These are phyloP conservation scores for Solen grandis DNA, from an alignment of 1,140 invertebrate genomes.

Conservation along the genomic window DNA sequence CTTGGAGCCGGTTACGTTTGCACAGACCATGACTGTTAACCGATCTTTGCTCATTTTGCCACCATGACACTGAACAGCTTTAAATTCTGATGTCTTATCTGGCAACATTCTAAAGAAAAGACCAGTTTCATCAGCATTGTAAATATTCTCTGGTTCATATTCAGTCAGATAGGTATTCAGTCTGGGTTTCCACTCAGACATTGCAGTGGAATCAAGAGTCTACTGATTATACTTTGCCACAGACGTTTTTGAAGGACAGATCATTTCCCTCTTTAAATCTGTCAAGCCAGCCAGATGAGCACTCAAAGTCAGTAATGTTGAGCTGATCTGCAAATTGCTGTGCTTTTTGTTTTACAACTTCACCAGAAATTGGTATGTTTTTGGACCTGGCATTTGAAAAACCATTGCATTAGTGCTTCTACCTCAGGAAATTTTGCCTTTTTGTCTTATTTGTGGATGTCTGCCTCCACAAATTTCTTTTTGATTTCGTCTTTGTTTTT, in stretches of 20 bases:
- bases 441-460: too few relatives aligned
- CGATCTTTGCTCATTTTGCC: conserved; percentile 81
- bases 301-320: too few relatives aligned
- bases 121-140: conserved; percentile 58
- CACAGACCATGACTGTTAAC: conserved; percentile 79
- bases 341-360: too few relatives aligned
- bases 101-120: conserved; percentile 55
- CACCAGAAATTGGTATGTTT: too few relatives aligned
- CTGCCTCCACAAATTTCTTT: too few relatives aligned
- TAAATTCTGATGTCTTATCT: conserved; percentile 53
- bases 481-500: too few relatives aligned
- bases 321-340: too few relatives aligned
- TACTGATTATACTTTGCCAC: conserved; percentile 9
- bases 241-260: conserved; percentile 22
- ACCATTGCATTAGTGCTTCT: too few relatives aligned
- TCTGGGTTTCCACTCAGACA: not conserved
- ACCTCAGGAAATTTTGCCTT: too few relatives aligned
- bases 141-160: conserved; percentile 45
- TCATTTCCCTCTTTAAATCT: conserved; percentile 25
- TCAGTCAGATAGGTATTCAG: conserved; percentile 4
- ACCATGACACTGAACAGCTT: conserved; percentile 45
- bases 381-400: too few relatives aligned
- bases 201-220: not conserved
- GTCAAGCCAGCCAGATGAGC: conserved; percentile 26
- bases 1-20: conserved; percentile 80